Evolutionary conservation across 2,113 vertebrate species (phyloP), one percentile per base, ranked within the genome.

Genomic region (Hiodon alosoides): DNA sequence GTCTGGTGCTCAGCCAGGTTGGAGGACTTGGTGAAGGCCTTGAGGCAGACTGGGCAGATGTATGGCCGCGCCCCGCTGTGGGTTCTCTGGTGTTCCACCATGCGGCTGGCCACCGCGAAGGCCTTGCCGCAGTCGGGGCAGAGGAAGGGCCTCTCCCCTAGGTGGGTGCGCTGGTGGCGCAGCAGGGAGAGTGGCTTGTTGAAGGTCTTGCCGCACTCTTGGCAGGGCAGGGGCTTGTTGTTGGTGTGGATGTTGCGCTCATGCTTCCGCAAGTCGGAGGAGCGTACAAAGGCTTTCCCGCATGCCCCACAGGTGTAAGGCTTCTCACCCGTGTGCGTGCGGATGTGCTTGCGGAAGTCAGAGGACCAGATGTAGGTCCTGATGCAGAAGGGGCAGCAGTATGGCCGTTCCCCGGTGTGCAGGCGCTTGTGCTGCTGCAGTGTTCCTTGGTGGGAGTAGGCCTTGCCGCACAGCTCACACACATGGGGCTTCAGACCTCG

Each of bases 91-190:
- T 94, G 93, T 79, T 94, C 92, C 0, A 86, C 89, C 87, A 94
- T 86, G 1, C 92, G 92, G 74, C 92, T 93, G 3, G 91, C 90
- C 54, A 93, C 84, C 53, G 90, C 89, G 31, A 94, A 94, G 0
- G 87, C 78, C 74, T 91, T 91, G 4, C 90, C 89, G 0, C 90
- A 91, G 75, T 90, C 89, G 0, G 91, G 85, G 73, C 94, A 95
- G 62, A 86, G 84, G 84, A 91, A 93, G 0, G 94, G 94, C 76
- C 87, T 86, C 59, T 92, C 91, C 0, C 93, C 94, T 16, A 93
- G 83, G 85, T 95, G 94, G 50, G 90, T 92, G 10, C 92, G 91
- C 77, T 93, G 91, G 14, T 95, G 94, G 10, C 92, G 90, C 74
- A 91, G 90, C 68, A 95, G 83, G 5, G 92, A 90, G 0, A 93